phyloP scores from a whole-genome alignment of 2,888 invertebrate species.

The Steromphala cineraria region DNA sequence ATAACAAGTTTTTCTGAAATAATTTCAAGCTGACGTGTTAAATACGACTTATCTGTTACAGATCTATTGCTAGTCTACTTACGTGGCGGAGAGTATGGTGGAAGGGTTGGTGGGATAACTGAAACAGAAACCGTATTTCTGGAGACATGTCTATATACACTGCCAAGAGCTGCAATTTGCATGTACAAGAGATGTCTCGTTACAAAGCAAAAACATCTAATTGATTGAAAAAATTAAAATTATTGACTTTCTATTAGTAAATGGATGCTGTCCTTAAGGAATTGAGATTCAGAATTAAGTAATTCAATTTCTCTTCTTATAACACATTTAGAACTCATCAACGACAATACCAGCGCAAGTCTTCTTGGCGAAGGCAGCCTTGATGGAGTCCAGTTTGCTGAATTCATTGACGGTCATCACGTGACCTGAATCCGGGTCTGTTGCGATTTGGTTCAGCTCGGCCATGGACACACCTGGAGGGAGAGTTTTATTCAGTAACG shows the following conservation, averaged over 20 bases:
- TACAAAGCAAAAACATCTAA: no score
- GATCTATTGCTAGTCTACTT: slow-evolving; percentile 18
- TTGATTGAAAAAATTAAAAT: no score
- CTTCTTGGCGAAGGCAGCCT: slow-evolving; percentile 49
- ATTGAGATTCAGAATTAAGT: no score
- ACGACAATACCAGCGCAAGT: slow-evolving; percentile 42
- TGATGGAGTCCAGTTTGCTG: slow-evolving; percentile 52
- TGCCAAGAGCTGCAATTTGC: no score
- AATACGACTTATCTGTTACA: no score
- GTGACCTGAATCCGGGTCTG: slow-evolving; percentile 61
- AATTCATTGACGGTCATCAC: slow-evolving; percentile 60
- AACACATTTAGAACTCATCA: not conserved
- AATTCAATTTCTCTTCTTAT: not conserved
- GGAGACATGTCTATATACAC: not conserved
- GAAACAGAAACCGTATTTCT: slow-evolving; percentile 22
- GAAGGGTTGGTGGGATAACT: slow-evolving; percentile 51
- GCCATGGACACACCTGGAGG: slow-evolving; percentile 33
- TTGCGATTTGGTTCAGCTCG: slow-evolving; percentile 65
- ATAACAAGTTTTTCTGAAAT: no score
- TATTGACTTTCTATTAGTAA: no score
- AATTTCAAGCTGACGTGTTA: no score
- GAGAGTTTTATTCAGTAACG: no score
- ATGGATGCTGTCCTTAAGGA: no score
- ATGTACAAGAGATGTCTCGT: no score
- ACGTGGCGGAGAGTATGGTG: slow-evolving; percentile 37